These are phyloP conservation scores for Autographa gamma DNA, from an alignment of 2,888 invertebrate genomes.

Conservation along the genomic window DNA sequence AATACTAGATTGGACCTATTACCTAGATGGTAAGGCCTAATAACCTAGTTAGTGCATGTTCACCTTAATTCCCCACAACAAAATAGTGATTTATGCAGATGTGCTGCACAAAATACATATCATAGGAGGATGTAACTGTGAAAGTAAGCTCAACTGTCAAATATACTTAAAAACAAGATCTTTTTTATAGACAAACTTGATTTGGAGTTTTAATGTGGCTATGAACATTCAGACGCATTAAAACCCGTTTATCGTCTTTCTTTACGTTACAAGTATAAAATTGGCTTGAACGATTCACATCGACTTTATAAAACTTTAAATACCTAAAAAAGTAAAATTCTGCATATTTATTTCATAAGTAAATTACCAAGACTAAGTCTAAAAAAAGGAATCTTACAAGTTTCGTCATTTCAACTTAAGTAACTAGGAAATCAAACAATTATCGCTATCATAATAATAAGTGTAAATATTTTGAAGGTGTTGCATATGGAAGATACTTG, in stretches of 20 bases:
- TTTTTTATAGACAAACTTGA: constrained; percentile 22
- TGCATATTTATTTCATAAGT: no score
- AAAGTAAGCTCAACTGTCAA: neutral
- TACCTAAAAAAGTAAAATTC: neutral
- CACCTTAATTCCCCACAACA: neutral
- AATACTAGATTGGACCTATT: constrained; percentile 8
- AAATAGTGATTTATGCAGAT: neutral
- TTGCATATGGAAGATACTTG: constrained; percentile 33
- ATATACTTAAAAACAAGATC: neutral
- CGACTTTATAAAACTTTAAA: constrained; percentile 8
- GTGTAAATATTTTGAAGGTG: constrained; percentile 23
- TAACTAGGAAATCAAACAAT: constrained; percentile 46
- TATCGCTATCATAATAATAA: constrained; percentile 25
- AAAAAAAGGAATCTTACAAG: neutral
- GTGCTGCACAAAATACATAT: neutral
- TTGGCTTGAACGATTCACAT: constrained; percentile 12
- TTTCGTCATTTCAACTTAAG: constrained; percentile 9
- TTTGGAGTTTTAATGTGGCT: constrained; percentile 28
- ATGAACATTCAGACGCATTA: constrained; percentile 29
- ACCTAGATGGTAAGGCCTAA: no score
- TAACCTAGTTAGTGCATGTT: no score
- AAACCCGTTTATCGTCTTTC: constrained; percentile 33
- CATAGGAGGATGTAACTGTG: neutral
- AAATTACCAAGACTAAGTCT: neutral
- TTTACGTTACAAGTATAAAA: constrained; percentile 23